These are phyloP conservation scores for Candoia aspera DNA, from an alignment of 2,113 vertebrate species.

Conservation along the genomic window DNA sequence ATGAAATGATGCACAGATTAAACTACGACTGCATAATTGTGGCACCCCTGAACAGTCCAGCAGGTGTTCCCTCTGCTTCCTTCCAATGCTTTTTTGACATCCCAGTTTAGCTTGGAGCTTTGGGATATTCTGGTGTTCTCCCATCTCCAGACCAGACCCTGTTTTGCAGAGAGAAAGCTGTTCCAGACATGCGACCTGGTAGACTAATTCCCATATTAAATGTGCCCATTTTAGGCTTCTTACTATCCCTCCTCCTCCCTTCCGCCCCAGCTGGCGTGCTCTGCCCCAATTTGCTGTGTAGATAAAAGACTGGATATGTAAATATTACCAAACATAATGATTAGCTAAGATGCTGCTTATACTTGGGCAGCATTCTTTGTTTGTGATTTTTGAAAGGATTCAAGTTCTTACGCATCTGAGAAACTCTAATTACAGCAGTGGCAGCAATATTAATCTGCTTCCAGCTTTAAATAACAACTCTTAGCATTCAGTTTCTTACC, in stretches of 20 bases:
- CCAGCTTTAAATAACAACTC: background rate
- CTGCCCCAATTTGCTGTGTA: background rate
- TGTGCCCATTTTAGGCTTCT: background rate
- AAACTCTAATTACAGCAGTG: background rate
- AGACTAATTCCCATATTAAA: background rate
- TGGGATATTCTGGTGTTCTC: too few species aligned
- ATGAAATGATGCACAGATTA: too few species aligned
- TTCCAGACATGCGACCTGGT: background rate
- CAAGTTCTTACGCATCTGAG: background rate
- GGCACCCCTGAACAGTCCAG: too few species aligned
- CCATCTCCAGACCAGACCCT: too few species aligned
- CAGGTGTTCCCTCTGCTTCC: too few species aligned
- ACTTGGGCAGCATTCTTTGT: too few species aligned
- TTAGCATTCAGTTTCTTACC: background rate
- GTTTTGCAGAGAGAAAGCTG: too few species aligned
- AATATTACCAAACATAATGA: background rate
- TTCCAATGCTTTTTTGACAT: too few species aligned
- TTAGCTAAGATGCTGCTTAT: background rate
- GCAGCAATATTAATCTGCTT: background rate
- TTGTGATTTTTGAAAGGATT: background rate
- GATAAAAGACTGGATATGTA: background rate
- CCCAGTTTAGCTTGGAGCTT: too few species aligned
- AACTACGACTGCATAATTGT: too few species aligned
- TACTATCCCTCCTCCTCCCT: background rate
- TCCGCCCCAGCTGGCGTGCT: background rate